Evolutionary conservation across 2,888 invertebrate genomes (phyloP).

Genomic region (Eupithecia tripunctaria): DNA sequence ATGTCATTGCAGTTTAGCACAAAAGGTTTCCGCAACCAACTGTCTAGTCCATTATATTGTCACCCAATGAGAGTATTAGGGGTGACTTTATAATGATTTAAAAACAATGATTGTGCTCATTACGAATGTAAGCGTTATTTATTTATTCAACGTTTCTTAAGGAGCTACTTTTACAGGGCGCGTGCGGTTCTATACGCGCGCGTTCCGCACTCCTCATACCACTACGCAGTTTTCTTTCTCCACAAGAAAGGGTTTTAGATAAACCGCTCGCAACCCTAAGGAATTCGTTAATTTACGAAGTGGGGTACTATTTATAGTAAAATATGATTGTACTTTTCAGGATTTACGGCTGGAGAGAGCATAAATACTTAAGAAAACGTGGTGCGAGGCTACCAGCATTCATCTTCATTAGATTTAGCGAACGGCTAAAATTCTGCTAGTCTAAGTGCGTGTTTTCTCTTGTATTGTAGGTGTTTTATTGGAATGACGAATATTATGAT

Average conservation of each 20-base stretch:
- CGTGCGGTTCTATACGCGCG: too few species aligned
- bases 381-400: slow-evolving; percentile 45
- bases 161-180: too few species aligned
- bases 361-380: slow-evolving; percentile 61
- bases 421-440: neutral
- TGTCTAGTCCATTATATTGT: too few species aligned
- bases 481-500: neutral
- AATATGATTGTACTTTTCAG: slow-evolving; percentile 45
- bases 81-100: neutral
- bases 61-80: neutral
- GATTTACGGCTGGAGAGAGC: slow-evolving; percentile 65
- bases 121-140: too few species aligned
- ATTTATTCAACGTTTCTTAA: too few species aligned
- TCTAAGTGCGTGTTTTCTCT: neutral
- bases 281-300: too few species aligned
- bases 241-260: too few species aligned
- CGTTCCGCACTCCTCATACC: too few species aligned
- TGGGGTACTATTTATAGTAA: too few species aligned
- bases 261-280: too few species aligned
- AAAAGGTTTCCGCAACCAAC: neutral
- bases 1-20: neutral
- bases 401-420: neutral
- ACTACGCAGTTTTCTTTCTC: too few species aligned
- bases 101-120: slow-evolving; percentile 5
- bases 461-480: neutral